A percentile compares a stretch with the other conserved stretches of the same genome.
phyloP scores from a whole-genome alignment of 30 jellyfish, hydroid and myxozoan species.

The Morbakka virulenta region DNA sequence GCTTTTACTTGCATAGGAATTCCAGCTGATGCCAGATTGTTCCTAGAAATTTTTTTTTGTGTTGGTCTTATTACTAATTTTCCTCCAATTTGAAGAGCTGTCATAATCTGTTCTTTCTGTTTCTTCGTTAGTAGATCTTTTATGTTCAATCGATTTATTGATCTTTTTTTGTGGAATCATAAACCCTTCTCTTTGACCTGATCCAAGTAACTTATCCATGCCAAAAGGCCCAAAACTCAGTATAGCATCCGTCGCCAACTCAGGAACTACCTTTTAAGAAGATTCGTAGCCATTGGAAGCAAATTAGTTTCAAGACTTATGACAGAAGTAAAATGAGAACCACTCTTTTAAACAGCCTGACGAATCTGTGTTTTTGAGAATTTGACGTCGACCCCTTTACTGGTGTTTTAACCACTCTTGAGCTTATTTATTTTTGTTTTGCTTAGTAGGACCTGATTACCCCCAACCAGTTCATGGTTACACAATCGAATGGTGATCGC shows the following conservation, averaged over 20 bases:
- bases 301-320: slow-evolving; percentile 10
- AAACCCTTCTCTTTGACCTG: too few species aligned
- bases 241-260: slow-evolving; percentile 25
- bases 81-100: too few species aligned
- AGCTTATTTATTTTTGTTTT: slow-evolving; percentile 27
- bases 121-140: too few species aligned
- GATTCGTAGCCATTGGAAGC: too few species aligned
- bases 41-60: too few species aligned
- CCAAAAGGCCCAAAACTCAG: too few species aligned
- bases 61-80: too few species aligned
- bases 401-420: slow-evolving; percentile 17
- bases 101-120: too few species aligned
- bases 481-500: slow-evolving; percentile 18
- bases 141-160: too few species aligned
- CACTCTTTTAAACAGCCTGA: slow-evolving; percentile 35
- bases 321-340: slow-evolving; percentile 27
- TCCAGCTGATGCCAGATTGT: slow-evolving; percentile 17
- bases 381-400: slow-evolving; percentile 23
- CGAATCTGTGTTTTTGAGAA: slow-evolving; percentile 29
- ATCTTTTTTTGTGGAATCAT: too few species aligned
- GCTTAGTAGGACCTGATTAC: slow-evolving; percentile 30
- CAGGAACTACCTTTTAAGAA: slow-evolving; percentile 30
- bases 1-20: slow-evolving; percentile 36
- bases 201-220: too few species aligned
- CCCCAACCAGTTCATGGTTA: slow-evolving; percentile 16